Evolutionary conservation across 2,797 vertebrate genomes (phyloP).

Genomic region (Takifugu rubripes): DNA sequence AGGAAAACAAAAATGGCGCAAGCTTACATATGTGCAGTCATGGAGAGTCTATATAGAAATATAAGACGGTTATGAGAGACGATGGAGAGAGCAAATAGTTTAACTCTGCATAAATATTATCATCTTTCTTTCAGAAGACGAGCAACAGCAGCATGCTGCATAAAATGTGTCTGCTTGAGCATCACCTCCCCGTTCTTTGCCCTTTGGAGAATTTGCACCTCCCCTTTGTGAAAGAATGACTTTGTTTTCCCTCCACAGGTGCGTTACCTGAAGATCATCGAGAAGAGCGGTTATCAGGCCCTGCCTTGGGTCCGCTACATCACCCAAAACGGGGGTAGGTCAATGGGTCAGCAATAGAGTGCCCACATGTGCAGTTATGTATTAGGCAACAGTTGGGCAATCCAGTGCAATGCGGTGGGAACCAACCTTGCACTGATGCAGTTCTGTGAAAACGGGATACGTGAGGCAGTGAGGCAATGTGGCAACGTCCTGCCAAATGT

Average conservation of each 20-base stretch:
- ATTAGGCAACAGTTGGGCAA: constrained; percentile 78
- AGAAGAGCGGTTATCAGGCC: constrained; percentile 96
- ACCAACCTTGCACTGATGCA: constrained; percentile 47
- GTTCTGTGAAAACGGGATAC: constrained; percentile 69
- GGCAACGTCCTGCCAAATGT: constrained; percentile 67
- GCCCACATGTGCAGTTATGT: constrained; percentile 53
- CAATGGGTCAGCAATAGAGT: constrained; percentile 24
- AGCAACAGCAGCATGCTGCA: no score
- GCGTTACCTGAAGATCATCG: constrained; percentile 95
- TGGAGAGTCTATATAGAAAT: no score
- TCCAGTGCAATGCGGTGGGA: constrained; percentile 63
- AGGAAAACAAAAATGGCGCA: no score
- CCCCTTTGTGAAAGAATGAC: no score
- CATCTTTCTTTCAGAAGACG: no score
- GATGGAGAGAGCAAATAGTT: no score
- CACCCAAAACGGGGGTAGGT: constrained; percentile 93
- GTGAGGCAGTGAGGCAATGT: constrained; percentile 62
- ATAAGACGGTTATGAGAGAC: no score
- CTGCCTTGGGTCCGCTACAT: constrained; percentile 95
- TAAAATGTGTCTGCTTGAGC: no score
- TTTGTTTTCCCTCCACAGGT: constrained; percentile 71
- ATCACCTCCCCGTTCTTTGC: no score
- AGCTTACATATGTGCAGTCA: no score
- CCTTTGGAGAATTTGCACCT: no score
- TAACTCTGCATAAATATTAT: no score